phyloP scores from a whole-genome alignment of 1,140 invertebrate species.

The Eubasilissa regina region DNA sequence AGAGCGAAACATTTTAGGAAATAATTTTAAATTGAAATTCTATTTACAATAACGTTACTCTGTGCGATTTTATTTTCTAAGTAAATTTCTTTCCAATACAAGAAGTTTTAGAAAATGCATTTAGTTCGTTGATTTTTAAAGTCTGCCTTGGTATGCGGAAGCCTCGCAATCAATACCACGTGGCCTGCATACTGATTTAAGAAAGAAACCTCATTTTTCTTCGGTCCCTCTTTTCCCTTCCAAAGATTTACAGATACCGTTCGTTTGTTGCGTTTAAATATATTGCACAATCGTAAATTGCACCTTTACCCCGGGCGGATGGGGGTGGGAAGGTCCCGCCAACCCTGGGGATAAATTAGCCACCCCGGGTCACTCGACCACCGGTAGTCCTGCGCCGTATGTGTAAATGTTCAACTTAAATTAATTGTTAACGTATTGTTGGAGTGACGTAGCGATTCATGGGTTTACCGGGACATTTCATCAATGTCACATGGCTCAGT shows the following conservation, averaged over 20 bases:
- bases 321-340: neutral
- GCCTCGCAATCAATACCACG: neutral
- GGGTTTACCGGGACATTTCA: slow-evolving; percentile 18
- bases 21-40: no score
- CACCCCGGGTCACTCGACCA: slow-evolving; percentile 20
- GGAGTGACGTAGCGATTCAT: slow-evolving; percentile 33
- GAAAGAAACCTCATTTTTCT: slow-evolving; percentile 13
- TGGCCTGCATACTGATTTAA: slow-evolving; percentile 14
- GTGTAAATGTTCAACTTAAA: slow-evolving; percentile 55
- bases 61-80: no score
- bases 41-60: no score
- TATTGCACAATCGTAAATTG: slow-evolving; percentile 45
- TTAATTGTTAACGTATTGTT: slow-evolving; percentile 56
- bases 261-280: slow-evolving; percentile 43
- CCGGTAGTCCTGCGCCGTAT: slow-evolving; percentile 6
- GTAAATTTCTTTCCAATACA: no score
- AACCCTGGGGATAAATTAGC: slow-evolving; percentile 46
- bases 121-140: neutral
- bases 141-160: neutral
- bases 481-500: slow-evolving; percentile 13
- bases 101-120: no score
- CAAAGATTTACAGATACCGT: slow-evolving; percentile 25
- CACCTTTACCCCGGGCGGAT: slow-evolving; percentile 10
- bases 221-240: slow-evolving; percentile 23
- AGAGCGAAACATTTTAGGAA: no score